Evolutionary conservation across 1,140 invertebrate species (phyloP), one percentile per base, ranked within the genome.

Genomic region (Centruroides vittatus): DNA sequence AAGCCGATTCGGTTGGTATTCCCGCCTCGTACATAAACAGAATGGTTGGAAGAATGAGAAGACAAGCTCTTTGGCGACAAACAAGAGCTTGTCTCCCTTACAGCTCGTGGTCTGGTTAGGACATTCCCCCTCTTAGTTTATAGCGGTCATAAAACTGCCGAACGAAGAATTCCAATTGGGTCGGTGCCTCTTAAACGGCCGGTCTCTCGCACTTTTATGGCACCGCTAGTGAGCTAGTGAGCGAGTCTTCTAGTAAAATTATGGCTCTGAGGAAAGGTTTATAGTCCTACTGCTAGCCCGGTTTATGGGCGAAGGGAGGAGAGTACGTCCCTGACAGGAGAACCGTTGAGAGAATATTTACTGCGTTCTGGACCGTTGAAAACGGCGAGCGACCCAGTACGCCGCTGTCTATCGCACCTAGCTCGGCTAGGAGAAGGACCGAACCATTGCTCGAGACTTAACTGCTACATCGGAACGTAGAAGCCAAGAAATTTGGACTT

Each of bases 401-500:
- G 13, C 35, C 47, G 35, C 35, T 41, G 34, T 58, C 58, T 47
- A 57, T 55, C 46, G 46, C n/a, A 51, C 5, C 52, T 59, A 36
- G 51, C 50, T 23, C 35, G 60, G n/a, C 7, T 5, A 54, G 49
- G 59, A 49, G 47, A 47, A 12, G 52, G 34, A 60, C 52, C 41
- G 51, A 52, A 35, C 23, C 46, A 13, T 57, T 56, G 34, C 35
- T 51, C 35, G 47, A 35, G 35, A 23, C 23, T 23, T 23, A 23
- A 23, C 23, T 23, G 23, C 23, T 23, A 53, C 7, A 23, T 5
- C 23, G 7, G 8, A 7, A 23, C 5, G 51, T 5, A 53, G 23
- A 36, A 36, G 5, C 23, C 5, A 5, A 36, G 23, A 53, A 53
- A 36, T 53, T 53, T 7, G 51, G 8, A 91, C 90, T 93, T 82